A percentile compares a stretch with the other conserved stretches of the same genome.
Conservation (phyloP, 2,113 vertebrate genomes). For the Zeus faber region DNA sequence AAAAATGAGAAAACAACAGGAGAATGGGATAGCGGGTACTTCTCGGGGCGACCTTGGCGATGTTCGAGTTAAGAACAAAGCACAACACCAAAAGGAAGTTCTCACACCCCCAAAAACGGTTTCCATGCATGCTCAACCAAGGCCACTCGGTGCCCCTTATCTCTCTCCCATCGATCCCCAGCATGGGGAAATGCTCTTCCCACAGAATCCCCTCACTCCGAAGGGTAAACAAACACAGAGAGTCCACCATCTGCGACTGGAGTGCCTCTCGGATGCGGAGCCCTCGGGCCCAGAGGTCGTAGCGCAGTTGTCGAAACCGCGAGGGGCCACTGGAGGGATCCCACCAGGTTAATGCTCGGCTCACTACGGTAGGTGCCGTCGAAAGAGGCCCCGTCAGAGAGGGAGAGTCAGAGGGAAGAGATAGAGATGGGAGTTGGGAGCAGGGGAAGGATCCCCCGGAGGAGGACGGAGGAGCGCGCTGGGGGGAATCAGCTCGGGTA, state of each 20-base stretch:
- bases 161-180: conserved; percentile 66
- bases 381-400: conserved; percentile 1
- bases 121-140: conserved; percentile 61
- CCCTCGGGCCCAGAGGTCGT: background rate
- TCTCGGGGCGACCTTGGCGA: conserved; percentile 31
- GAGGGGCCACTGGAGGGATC: too few species aligned
- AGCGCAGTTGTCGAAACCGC: background rate
- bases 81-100: conserved; percentile 44
- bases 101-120: conserved; percentile 57
- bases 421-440: too few species aligned
- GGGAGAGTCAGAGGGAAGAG: background rate
- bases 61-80: conserved; percentile 37
- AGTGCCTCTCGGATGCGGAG: conserved; percentile 23
- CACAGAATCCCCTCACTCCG: conserved; percentile 43
- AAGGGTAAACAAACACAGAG: conserved; percentile 66
- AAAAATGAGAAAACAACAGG: conserved; percentile 5
- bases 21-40: conserved; percentile 11
- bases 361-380: background rate
- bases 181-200: conserved; percentile 59
- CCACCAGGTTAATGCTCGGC: too few species aligned
- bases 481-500: conserved; percentile 48
- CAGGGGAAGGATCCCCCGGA: background rate
- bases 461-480: conserved; percentile 24
- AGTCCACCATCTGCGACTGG: conserved; percentile 48
- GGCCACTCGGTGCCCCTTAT: conserved; percentile 66